Percentiles rank a stretch among this genome's conserved stretches.
phyloP scores from a whole-genome alignment of 2,797 vertebrate genomes.

The Artibeus jamaicensis region DNA sequence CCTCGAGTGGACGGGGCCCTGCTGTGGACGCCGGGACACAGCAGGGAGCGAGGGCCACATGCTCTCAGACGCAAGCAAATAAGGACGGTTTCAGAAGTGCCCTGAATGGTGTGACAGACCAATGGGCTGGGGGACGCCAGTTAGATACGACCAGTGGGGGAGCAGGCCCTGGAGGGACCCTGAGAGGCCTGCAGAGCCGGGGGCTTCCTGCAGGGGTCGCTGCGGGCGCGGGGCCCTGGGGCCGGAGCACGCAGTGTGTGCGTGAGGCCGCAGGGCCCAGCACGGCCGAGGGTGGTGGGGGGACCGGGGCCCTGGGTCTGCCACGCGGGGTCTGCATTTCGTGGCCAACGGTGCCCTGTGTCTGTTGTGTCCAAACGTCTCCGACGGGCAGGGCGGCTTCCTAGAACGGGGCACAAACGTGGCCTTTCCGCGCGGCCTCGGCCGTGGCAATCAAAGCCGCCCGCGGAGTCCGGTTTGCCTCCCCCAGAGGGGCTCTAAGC shows the following conservation, averaged over 20 bases:
- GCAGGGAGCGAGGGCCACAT: accelerated
- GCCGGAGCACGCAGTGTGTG: not conserved
- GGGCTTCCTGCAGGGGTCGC: not conserved
- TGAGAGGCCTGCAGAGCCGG: not conserved
- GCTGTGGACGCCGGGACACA: not conserved
- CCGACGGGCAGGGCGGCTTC: accelerated
- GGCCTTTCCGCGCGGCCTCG: accelerated
- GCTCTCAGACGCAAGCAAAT: not conserved
- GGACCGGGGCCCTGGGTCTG: not conserved
- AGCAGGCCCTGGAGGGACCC: accelerated
- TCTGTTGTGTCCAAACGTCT: accelerated
- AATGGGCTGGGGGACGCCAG: accelerated
- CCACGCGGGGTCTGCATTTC: accelerated
- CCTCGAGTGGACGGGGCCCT: accelerated
- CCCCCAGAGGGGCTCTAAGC: not conserved
- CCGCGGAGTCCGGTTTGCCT: accelerated
- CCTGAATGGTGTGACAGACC: accelerated
- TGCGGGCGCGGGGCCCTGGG: not conserved
- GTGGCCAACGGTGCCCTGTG: accelerated
- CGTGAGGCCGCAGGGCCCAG: not conserved
- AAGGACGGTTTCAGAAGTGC: not conserved
- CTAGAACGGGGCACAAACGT: accelerated
- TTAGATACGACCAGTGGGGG: accelerated
- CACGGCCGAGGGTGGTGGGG: too few species aligned
- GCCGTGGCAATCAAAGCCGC: accelerated